Percentiles rank a stretch among this genome's conserved stretches.
Evolutionary conservation across 2,888 invertebrate genomes (phyloP).

Genomic region (Matsumyia berberina): DNA sequence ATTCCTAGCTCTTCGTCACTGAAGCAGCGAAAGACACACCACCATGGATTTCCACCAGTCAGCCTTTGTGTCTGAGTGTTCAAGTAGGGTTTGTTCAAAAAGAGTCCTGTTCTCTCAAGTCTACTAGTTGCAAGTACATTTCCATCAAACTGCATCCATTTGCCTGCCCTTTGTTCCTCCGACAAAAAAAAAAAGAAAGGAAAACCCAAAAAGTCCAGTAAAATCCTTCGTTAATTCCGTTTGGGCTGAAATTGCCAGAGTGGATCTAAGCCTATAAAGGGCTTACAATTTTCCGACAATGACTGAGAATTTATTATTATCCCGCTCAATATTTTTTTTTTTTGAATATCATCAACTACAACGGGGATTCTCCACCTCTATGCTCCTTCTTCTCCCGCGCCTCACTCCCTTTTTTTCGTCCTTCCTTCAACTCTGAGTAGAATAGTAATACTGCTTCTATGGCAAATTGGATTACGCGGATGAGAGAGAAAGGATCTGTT

Average conservation of each 20-base stretch:
- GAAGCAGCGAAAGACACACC: too few relatives aligned
- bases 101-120: too few relatives aligned
- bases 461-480: conserved; percentile 73
- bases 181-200: conserved; percentile 6
- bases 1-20: too few relatives aligned
- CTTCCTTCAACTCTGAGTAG: conserved; percentile 7
- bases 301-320: conserved; percentile 75
- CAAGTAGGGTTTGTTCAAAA: too few relatives aligned
- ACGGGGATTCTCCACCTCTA: conserved; percentile 29
- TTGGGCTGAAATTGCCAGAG: conserved; percentile 74
- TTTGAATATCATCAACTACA: conserved; percentile 76
- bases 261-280: conserved; percentile 82
- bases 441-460: conserved; percentile 56
- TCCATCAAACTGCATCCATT: too few relatives aligned
- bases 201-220: conserved; percentile 34
- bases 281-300: conserved; percentile 82
- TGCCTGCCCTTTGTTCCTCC: too few relatives aligned
- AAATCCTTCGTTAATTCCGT: conserved; percentile 65
- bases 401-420: background rate
- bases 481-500: conserved; percentile 49
- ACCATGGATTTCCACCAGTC: too few relatives aligned
- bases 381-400: conserved; percentile 6
- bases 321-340: conserved; percentile 63
- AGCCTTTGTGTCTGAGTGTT: too few relatives aligned
- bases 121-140: too few relatives aligned